Evolutionary conservation across 2,888 invertebrate species (phyloP).

Genomic region (Slavum lentiscoides): DNA sequence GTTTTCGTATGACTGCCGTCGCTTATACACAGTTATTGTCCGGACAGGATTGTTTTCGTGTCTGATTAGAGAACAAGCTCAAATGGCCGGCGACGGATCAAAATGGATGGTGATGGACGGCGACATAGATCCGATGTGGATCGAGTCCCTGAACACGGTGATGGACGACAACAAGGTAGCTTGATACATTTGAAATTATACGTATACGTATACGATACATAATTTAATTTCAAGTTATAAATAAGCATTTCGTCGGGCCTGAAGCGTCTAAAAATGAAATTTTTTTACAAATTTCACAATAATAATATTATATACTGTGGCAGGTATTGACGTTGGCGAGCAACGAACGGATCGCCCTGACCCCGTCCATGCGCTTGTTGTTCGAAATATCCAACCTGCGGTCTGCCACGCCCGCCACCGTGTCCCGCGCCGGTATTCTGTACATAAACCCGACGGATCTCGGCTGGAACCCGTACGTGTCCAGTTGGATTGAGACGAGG

Average conservation of each 20-base stretch:
- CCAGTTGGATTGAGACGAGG: conserved; percentile 84
- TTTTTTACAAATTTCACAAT: too few relatives aligned
- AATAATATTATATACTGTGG: too few relatives aligned
- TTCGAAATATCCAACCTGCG: conserved; percentile 89
- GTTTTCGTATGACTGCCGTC: neutral
- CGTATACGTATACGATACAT: neutral
- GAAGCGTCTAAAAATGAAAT: too few relatives aligned
- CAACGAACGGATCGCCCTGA: conserved; percentile 90
- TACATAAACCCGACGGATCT: conserved; percentile 93
- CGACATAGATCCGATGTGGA: conserved; percentile 98
- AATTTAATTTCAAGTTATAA: neutral
- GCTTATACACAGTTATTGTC: conserved; percentile 54
- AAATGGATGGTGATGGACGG: conserved; percentile 96
- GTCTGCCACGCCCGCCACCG: conserved; percentile 94
- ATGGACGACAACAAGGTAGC: conserved; percentile 97
- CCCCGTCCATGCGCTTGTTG: conserved; percentile 84
- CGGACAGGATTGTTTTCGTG: conserved; percentile 81
- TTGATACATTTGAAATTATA: neutral
- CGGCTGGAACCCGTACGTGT: conserved; percentile 91
- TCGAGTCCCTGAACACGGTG: conserved; percentile 91
- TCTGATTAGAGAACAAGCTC: conserved; percentile 91
- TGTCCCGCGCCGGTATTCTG: conserved; percentile 90
- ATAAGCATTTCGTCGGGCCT: too few relatives aligned
- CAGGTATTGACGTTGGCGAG: conserved; percentile 86
- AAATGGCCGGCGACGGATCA: conserved; percentile 79